Base-by-base conservation (phyloP, 2,797 vertebrate genomes). In the Hoplostethus mediterraneus region DNA sequence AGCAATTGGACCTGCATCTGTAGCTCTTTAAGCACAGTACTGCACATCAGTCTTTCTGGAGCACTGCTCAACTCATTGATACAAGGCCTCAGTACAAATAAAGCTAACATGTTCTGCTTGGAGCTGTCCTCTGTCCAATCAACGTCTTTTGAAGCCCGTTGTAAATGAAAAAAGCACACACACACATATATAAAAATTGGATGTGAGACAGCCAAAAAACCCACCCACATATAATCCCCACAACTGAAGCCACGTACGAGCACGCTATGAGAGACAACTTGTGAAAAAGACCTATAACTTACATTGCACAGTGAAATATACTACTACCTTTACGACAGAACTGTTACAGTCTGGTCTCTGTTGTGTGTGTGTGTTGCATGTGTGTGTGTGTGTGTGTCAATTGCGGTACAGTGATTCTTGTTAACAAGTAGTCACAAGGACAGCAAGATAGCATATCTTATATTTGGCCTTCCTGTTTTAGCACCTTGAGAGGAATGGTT, bases 1-100 rank as follows among this genome's bases (percentile, higher is more conserved):
- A 76, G 57, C 55, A 55, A 73, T 63, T 61, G 11, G 25, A 67
- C 48, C 40, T 38, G 52, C 77, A 91, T 90, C 76, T 86, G 80
- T 73, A 80, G 75, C 73, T 83, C 82, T 77, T 82, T 87, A 86
- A 83, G 73, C 53, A 57, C 56, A 78, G 65, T 64, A 81, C 71
- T 28, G 28, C 12, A 66, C 77, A 69, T 65, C 72, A 85, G 73
- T 83, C 74, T 64, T 55, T 56, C 77, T 61, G 63, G 65, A 78
- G 75, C 40, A 62, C 73, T 56, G 71, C 80, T 82, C 70, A 58
- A 76, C 57, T 86, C 67, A 54, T 65, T 71, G 74, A 89, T 80
- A 77, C 45, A 82, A 75, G 58, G 63, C 76, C 55, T 75, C 56
- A 40, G 60, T 51, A 75, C 71, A 78, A 87, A 85, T 75, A 83